Conservation (phyloP, 2,113 vertebrate species). For the Neomonachus schauinslandi region DNA sequence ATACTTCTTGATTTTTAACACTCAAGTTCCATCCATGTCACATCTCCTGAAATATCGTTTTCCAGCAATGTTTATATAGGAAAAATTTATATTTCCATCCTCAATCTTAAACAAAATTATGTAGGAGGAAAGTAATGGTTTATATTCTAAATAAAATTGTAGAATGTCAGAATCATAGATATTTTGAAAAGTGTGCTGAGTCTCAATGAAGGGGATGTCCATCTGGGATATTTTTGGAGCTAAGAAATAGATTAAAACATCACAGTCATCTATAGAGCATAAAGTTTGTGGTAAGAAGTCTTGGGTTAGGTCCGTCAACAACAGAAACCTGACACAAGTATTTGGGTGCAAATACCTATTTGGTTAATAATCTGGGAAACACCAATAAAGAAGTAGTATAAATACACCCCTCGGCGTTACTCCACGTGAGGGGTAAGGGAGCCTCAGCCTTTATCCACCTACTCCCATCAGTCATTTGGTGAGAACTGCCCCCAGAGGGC, state of each 20-base stretch:
- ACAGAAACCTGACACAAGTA: not conserved
- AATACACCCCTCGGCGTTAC: not conserved
- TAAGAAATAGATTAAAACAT: not conserved
- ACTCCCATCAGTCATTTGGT: not conserved
- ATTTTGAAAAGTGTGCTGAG: not conserved
- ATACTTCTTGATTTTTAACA: not conserved
- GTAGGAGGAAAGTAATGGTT: not conserved
- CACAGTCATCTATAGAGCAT: not conserved
- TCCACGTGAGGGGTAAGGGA: not conserved
- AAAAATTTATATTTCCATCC: not conserved
- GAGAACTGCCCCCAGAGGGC: not conserved
- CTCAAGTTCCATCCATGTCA: not conserved
- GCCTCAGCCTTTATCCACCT: not conserved
- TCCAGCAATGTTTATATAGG: not conserved
- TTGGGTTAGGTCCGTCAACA: not conserved
- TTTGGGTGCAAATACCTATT: not conserved
- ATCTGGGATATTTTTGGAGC: not conserved
- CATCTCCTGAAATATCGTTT: not conserved
- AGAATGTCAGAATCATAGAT: not conserved
- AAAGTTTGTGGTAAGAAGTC: not conserved
- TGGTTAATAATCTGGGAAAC: not conserved
- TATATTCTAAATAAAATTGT: not conserved
- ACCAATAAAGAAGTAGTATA: not conserved
- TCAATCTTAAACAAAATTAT: conserved; percentile 14
- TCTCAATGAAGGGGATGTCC: not conserved